Evolutionary conservation across 2,113 vertebrate genomes (phyloP), one percentile per base, ranked within the genome.

Genomic region (Mirza zaza): DNA sequence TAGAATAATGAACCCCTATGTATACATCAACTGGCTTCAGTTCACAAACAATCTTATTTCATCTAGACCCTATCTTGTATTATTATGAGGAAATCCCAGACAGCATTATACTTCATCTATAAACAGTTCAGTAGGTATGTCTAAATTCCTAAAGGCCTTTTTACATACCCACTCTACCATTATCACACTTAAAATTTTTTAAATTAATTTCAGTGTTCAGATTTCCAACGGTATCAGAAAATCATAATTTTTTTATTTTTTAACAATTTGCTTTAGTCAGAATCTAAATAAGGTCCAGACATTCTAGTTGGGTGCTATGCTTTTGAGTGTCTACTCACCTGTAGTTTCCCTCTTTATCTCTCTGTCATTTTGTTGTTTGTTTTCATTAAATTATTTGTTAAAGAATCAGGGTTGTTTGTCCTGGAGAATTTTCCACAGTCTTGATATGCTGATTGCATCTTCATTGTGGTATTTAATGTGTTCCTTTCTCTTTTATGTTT

Each of bases 361-460:
- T 21, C 9, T 68, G 29, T 83, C 34, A 55, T 87, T 94, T 80
- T 83, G 7, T 84, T 90, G 8, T 45, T 79, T 84, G 17, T 48
- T 96, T 96, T 61, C 1, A 75, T 71, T 67, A 77, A 39, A 39
- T 77, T 86, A 77, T 79, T 82, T 94, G 25, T 87, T 80, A 63
- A 48, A 42, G 88, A 87, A 79, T 50, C 42, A 34, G 20, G 2
- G 32, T 80, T 87, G 23, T 89, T 95, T 79, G 15, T 63, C 42
- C 52, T 39, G 10, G 90, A 80, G 76, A 83, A 48, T 75, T 82
- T 86, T 70, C 29, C 55, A 81, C 32, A 75, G 12, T 73, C 15
- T 85, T 14, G 18, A 42, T 94, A 80, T 94, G n/a, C 80, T 71
- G 45, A 59, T 65, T 92, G 45, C 17, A 90, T 59, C 48, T 90